phyloP scores from a whole-genome alignment of 2,113 vertebrate species.

The Rutilus rutilus region DNA sequence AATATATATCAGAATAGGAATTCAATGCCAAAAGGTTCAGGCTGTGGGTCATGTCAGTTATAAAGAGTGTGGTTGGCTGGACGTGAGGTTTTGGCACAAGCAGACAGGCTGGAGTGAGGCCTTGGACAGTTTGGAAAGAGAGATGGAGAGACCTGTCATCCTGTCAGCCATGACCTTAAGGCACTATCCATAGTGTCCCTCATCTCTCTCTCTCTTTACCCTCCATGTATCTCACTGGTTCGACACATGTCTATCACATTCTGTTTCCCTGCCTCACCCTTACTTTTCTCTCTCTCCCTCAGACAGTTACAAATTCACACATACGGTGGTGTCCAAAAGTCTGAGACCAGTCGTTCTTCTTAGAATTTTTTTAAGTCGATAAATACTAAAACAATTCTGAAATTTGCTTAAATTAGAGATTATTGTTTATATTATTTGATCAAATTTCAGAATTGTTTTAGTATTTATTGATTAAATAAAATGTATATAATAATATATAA shows the following conservation, averaged over 20 bases:
- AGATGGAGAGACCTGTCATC: conserved; percentile 73
- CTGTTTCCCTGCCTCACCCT: conserved; percentile 35
- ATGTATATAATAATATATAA: too few relatives aligned
- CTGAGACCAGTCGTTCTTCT: not conserved
- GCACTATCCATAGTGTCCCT: conserved; percentile 64
- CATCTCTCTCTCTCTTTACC: conserved; percentile 20
- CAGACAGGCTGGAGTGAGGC: conserved; percentile 7
- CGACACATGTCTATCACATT: conserved; percentile 37
- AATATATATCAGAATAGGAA: not conserved
- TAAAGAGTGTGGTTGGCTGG: conserved; percentile 5
- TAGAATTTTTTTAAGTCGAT: not conserved
- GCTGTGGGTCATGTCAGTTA: conserved; percentile 26
- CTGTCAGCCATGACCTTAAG: conserved; percentile 82
- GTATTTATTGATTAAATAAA: too few relatives aligned
- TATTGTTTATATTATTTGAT: too few relatives aligned
- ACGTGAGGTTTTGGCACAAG: conserved; percentile 34
- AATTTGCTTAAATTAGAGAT: not conserved
- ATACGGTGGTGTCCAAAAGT: not conserved
- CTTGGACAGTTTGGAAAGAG: conserved; percentile 10
- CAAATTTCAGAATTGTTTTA: too few relatives aligned
- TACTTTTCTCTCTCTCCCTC: conserved; percentile 69
- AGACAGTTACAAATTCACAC: conserved; percentile 57
- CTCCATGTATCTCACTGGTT: conserved; percentile 22
- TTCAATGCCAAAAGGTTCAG: conserved; percentile 17
- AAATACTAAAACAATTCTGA: not conserved